Conservation (phyloP, 2,113 vertebrate genomes). For the Phocoena phocoena region DNA sequence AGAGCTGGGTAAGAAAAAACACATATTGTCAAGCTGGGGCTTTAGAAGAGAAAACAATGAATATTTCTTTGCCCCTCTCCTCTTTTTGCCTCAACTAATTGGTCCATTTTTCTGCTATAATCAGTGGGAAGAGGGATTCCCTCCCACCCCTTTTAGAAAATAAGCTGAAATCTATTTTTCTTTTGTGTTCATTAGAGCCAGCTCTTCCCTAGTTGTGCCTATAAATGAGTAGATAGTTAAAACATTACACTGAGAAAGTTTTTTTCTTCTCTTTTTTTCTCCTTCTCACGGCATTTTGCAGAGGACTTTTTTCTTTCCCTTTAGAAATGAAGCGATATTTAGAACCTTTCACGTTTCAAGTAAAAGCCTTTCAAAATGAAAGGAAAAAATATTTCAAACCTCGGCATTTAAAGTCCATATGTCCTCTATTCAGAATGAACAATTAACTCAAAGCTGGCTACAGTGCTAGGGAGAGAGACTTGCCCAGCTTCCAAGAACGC, state of each 20-base stretch:
- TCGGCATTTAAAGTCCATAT: constrained; percentile 23
- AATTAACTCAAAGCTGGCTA: background rate
- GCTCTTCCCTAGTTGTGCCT: constrained; percentile 29
- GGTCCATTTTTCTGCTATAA: constrained; percentile 51
- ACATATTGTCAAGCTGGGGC: constrained; percentile 27
- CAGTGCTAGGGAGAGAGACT: background rate
- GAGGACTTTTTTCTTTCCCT: background rate
- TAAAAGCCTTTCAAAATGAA: constrained; percentile 15
- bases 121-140: background rate
- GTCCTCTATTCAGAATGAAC: constrained; percentile 20
- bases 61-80: background rate
- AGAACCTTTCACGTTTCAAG: constrained; percentile 26
- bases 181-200: background rate
- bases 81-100: constrained; percentile 58
- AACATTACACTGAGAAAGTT: background rate
- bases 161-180: constrained; percentile 47
- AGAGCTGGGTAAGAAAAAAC: constrained; percentile 51
- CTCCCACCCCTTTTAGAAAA: background rate
- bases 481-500: background rate
- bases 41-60: constrained; percentile 65
- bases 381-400: constrained; percentile 31
- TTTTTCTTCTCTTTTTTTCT: background rate
- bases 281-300: background rate
- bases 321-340: constrained; percentile 20
- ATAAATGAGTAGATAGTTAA: background rate